These are phyloP conservation scores for Watsonalla cultraria DNA, from an alignment of 2,888 invertebrate genomes.

Conservation along the genomic window DNA sequence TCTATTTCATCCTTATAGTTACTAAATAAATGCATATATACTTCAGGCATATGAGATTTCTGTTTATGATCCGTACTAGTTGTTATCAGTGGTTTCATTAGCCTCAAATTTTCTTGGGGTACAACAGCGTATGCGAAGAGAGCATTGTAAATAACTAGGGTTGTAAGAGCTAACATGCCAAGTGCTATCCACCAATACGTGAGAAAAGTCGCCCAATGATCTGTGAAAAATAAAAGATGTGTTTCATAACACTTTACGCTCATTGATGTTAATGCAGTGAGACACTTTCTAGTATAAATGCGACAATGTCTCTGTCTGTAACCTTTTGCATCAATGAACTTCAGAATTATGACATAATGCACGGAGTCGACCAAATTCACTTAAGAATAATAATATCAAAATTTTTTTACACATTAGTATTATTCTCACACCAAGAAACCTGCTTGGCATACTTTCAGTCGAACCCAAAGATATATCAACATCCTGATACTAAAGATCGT, in stretches of 20 bases:
- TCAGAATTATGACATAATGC: too few relatives aligned
- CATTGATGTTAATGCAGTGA: too few relatives aligned
- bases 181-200: conserved; percentile 62
- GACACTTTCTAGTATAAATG: too few relatives aligned
- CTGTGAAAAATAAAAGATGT: conserved; percentile 36
- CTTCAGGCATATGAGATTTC: conserved; percentile 21
- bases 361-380: too few relatives aligned
- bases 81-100: conserved; percentile 15
- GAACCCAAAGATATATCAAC: too few relatives aligned
- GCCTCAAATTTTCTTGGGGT: conserved; percentile 29
- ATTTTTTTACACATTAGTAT: too few relatives aligned
- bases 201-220: conserved; percentile 55
- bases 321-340: too few relatives aligned
- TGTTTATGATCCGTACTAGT: conserved; percentile 9
- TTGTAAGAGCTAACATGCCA: conserved; percentile 54
- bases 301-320: too few relatives aligned
- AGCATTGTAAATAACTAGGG: conserved; percentile 59
- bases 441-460: too few relatives aligned
- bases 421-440: too few relatives aligned
- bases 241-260: background rate
- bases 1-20: conserved; percentile 36
- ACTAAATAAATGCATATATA: conserved; percentile 57
- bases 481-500: too few relatives aligned
- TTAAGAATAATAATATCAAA: too few relatives aligned
- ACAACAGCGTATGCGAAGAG: conserved; percentile 44